A percentile compares a stretch with the other conserved stretches of the same genome.
phyloP scores from a whole-genome alignment of 2,888 invertebrate genomes.

The Xestobium rufovillosum region DNA sequence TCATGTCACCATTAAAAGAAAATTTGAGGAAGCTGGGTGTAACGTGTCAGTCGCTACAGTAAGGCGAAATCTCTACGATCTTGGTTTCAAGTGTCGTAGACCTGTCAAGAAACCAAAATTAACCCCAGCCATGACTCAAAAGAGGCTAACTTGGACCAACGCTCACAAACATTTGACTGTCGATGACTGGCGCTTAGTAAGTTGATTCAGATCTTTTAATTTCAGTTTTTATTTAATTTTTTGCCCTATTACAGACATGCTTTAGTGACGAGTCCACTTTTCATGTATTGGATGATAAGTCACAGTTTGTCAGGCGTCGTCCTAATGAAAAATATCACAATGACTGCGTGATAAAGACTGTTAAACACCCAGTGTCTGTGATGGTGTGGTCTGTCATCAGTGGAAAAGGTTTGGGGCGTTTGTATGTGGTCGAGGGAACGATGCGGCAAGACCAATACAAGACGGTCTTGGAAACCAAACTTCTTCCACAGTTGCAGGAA shows the following conservation, averaged over 20 bases:
- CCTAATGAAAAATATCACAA: conserved; percentile 4
- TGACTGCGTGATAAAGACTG: conserved; percentile 6
- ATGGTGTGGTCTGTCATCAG: conserved; percentile 20
- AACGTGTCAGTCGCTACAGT: conserved; percentile 9
- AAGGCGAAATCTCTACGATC: conserved; percentile 13
- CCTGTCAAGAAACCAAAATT: conserved; percentile 17
- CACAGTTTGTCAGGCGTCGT: neutral
- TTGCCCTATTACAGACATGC: no score
- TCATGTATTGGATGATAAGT: neutral
- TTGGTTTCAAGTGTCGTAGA: conserved; percentile 17
- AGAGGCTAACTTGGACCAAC: conserved; percentile 11
- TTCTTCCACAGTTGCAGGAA: neutral
- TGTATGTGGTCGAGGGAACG: conserved; percentile 19
- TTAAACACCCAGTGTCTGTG: conserved; percentile 15
- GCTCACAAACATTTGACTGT: conserved; percentile 4
- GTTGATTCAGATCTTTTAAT: no score
- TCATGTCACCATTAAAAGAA: conserved; percentile 4
- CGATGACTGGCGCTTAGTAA: neutral
- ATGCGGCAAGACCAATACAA: conserved; percentile 20
- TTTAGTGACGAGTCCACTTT: conserved; percentile 1
- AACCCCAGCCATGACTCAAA: conserved; percentile 15
- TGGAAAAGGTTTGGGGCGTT: conserved; percentile 17
- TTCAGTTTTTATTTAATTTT: no score
- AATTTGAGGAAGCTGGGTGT: conserved; percentile 7
- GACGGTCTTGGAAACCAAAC: conserved; percentile 10